A percentile compares a stretch with the other conserved stretches of the same genome.
Conservation (phyloP, 2,113 vertebrate species). For the Tachysurus fulvidraco region DNA sequence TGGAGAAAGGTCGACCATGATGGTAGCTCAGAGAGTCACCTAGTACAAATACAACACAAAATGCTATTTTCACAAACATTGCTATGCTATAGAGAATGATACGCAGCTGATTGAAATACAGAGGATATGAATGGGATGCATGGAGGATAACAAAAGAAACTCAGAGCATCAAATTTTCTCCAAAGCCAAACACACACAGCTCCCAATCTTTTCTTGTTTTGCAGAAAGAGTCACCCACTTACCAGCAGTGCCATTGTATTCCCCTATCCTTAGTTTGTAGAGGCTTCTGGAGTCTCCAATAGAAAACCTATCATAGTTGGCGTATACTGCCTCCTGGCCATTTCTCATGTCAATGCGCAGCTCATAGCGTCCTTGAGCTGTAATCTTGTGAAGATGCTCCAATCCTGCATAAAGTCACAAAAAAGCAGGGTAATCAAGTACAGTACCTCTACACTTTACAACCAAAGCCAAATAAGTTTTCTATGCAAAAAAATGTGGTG, state of each 20-base stretch:
- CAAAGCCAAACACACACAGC: not conserved
- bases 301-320: slow-evolving; percentile 91
- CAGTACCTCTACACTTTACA: not conserved
- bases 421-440: not conserved
- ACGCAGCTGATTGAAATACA: not conserved
- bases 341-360: slow-evolving; percentile 94
- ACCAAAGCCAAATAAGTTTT: not conserved
- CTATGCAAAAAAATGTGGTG: not conserved
- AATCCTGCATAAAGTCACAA: slow-evolving; percentile 77
- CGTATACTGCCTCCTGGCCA: slow-evolving; percentile 84
- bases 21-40: slow-evolving; percentile 97
- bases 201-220: not conserved
- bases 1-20: slow-evolving; percentile 97
- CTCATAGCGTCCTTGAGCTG: slow-evolving; percentile 89
- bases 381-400: slow-evolving; percentile 92
- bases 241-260: slow-evolving; percentile 96
- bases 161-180: not conserved
- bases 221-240: slow-evolving; percentile 36
- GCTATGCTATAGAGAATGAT: not conserved
- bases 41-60: slow-evolving; percentile 58
- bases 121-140: not conserved
- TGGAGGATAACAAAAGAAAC: not conserved
- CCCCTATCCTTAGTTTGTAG: slow-evolving; percentile 91
- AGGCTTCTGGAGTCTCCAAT: slow-evolving; percentile 84
- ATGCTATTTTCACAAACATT: not conserved